Conservation (phyloP, 2,888 invertebrate genomes). For the Caenorhabditis parvicauda region DNA sequence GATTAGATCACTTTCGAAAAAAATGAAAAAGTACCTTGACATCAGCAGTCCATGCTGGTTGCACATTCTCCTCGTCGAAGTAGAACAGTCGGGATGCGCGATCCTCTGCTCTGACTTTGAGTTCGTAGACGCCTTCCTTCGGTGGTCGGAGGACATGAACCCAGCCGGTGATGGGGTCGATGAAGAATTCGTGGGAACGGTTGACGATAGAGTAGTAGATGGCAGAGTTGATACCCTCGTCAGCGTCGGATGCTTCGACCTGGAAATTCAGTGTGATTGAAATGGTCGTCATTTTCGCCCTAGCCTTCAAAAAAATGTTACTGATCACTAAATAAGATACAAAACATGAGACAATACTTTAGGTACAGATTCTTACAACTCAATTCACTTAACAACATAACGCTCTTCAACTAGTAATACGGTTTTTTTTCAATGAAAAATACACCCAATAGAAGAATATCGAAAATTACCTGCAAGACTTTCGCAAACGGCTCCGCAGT, state of each 20-base stretch:
- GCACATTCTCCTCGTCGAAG: constrained; percentile 35
- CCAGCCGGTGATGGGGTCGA: constrained; percentile 79
- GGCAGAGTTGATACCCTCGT: constrained; percentile 90
- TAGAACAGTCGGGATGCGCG: constrained; percentile 51
- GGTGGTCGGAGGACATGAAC: constrained; percentile 38
- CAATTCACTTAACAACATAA: too few species aligned
- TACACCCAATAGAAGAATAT: too few species aligned
- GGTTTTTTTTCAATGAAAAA: too few species aligned
- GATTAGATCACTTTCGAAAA: background rate
- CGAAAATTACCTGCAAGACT: too few species aligned
- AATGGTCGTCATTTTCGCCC: too few species aligned
- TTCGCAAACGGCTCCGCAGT: constrained; percentile 39
- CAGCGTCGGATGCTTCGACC: constrained; percentile 85
- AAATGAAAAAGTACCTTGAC: constrained; percentile 15
- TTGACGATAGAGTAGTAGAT: constrained; percentile 84
- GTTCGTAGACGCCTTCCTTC: constrained; percentile 32
- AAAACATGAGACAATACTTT: too few species aligned
- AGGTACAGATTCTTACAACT: too few species aligned
- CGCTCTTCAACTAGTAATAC: too few species aligned
- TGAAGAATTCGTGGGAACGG: constrained; percentile 75
- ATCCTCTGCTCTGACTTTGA: constrained; percentile 50
- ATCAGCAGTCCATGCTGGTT: constrained; percentile 33
- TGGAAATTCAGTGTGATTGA: too few species aligned
- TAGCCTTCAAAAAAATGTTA: too few species aligned
- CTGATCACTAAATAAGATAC: too few species aligned